Percentiles rank a stretch among this genome's conserved stretches.
phyloP scores from a whole-genome alignment of 2,797 vertebrate species.

The Onychomys arenicola region DNA sequence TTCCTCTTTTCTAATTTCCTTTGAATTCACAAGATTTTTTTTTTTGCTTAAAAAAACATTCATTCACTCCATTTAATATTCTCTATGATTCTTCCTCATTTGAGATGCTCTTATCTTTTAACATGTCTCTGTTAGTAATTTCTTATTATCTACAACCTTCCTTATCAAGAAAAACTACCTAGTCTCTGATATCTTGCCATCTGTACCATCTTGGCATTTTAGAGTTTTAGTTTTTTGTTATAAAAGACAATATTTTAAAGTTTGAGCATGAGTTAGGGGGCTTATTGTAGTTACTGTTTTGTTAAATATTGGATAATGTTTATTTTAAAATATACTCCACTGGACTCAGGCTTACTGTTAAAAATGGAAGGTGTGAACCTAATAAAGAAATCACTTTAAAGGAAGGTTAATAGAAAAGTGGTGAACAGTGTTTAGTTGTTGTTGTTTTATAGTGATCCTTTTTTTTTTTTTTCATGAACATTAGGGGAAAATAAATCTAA shows the following conservation, averaged over 20 bases:
- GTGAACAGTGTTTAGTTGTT: not conserved
- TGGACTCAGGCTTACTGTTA: not conserved
- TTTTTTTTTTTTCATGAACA: conserved; percentile 20
- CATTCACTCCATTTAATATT: not conserved
- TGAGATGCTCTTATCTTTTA: not conserved
- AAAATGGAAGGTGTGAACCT: not conserved
- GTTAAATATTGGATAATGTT: not conserved
- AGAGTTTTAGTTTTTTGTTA: conserved; percentile 44
- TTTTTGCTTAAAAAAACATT: not conserved
- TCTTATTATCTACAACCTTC: not conserved
- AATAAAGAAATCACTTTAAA: not conserved
- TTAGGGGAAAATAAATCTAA: not conserved
- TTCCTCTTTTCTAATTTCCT: conserved; percentile 9
- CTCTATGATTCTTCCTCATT: not conserved
- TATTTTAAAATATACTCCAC: not conserved
- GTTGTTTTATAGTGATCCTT: not conserved
- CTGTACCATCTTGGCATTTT: not conserved
- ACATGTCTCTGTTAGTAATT: not conserved
- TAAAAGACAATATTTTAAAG: not conserved
- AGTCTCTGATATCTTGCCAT: not conserved
- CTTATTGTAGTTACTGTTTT: not conserved
- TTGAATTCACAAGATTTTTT: conserved; percentile 2
- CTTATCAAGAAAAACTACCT: not conserved
- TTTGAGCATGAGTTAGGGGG: not conserved
- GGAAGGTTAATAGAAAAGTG: not conserved